These are phyloP conservation scores for Lepilemur ruficaudatus DNA, from an alignment of 2,797 vertebrate species.

Conservation along the genomic window DNA sequence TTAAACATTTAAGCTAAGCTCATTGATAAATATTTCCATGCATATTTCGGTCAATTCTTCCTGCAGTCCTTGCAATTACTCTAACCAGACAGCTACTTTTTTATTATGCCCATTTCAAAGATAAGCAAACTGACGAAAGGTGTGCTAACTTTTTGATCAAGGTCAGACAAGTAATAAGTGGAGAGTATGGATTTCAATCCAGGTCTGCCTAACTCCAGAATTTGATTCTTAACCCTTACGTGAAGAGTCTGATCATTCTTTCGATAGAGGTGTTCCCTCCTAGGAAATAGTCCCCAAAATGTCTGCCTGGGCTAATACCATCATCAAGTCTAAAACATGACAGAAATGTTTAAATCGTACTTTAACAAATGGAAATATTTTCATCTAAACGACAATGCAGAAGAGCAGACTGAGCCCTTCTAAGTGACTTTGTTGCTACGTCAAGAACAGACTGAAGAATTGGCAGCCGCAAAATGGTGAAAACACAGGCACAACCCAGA, in stretches of 20 bases:
- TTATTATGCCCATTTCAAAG: neutral
- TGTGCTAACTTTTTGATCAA: neutral
- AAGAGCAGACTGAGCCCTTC: neutral
- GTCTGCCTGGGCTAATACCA: neutral
- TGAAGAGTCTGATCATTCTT: neutral
- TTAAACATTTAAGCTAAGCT: neutral
- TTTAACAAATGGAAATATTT: neutral
- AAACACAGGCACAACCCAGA: constrained; percentile 10
- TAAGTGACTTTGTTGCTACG: neutral
- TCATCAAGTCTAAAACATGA: neutral
- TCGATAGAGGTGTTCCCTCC: neutral
- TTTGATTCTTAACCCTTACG: neutral
- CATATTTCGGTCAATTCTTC: neutral
- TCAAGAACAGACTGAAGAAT: neutral
- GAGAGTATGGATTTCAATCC: fast-evolving
- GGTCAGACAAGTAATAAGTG: fast-evolving
- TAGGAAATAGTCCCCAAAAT: neutral
- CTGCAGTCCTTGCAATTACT: neutral
- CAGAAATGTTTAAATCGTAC: neutral
- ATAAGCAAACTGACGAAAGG: neutral
- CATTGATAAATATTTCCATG: neutral
- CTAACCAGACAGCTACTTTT: neutral
- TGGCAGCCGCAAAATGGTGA: neutral
- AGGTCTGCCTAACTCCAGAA: neutral
- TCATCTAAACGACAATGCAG: neutral